These are phyloP conservation scores for Zapornia atra DNA, from an alignment of 2,113 vertebrate species.

Conservation along the genomic window DNA sequence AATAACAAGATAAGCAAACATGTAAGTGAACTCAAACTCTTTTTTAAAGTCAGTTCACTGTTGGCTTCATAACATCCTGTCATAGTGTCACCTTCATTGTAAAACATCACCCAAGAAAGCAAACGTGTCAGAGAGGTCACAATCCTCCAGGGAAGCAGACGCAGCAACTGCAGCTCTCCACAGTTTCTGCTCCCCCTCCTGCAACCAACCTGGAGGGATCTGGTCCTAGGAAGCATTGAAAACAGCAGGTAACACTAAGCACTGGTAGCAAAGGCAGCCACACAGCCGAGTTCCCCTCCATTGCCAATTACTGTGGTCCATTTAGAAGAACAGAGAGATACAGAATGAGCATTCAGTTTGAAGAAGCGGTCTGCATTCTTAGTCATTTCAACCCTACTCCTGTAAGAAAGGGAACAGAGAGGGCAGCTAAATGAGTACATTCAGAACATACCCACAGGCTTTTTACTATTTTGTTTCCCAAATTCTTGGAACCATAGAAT, in stretches of 20 bases:
- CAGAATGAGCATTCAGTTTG: not conserved
- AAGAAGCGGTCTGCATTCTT: not conserved
- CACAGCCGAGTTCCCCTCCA: not conserved
- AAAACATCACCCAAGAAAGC: constrained; percentile 19
- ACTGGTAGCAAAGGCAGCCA: not conserved
- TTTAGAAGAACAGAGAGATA: not conserved
- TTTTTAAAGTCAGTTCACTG: not conserved
- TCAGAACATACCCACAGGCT: not conserved
- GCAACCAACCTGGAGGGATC: not conserved
- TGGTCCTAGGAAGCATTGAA: not conserved
- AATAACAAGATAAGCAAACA: not conserved
- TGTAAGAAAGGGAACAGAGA: not conserved
- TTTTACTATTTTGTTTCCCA: not conserved
- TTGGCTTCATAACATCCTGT: not conserved
- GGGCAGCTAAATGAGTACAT: not conserved
- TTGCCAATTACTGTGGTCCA: not conserved
- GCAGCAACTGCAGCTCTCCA: not conserved
- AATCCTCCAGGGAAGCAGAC: not conserved
- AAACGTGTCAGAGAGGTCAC: not conserved
- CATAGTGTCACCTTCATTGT: not conserved
- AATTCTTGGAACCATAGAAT: not conserved
- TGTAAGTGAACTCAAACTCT: not conserved
- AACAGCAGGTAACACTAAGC: not conserved
- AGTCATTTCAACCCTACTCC: not conserved
- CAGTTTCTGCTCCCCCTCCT: not conserved